A percentile compares a stretch with the other conserved stretches of the same genome.
Conservation (phyloP, 2,797 vertebrate genomes). For the Lutjanus campechanus region DNA sequence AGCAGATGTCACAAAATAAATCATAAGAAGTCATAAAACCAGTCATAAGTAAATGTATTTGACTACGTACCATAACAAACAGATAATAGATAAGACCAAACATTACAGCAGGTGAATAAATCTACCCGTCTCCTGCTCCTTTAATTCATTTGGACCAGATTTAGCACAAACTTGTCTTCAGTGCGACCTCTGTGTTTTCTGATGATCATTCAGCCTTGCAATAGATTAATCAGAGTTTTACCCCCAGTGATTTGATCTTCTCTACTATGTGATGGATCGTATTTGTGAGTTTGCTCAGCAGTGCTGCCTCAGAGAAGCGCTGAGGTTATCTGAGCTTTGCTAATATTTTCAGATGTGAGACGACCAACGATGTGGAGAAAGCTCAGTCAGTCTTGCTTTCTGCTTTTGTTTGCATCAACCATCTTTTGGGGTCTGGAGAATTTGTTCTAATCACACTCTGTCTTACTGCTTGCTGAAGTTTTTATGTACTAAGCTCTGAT, state of each 20-base stretch:
- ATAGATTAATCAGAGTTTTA: conserved; percentile 17
- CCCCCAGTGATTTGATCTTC: not conserved
- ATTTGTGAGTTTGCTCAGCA: conserved; percentile 36
- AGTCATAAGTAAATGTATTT: not conserved
- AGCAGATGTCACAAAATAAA: not conserved
- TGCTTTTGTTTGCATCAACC: conserved; percentile 10
- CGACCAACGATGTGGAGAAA: not conserved
- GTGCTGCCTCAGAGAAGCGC: not conserved
- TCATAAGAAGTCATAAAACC: not conserved
- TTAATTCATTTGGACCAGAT: not conserved
- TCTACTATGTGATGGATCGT: conserved; percentile 20
- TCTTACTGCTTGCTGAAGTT: not conserved
- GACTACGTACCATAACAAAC: not conserved
- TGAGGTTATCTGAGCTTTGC: conserved; percentile 13
- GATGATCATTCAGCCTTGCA: conserved; percentile 4
- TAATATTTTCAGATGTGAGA: conserved; percentile 26
- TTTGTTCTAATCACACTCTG: conserved; percentile 2
- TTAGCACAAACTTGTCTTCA: not conserved
- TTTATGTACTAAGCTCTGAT: not conserved
- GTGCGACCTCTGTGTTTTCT: conserved; percentile 10
- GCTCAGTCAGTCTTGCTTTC: not conserved
- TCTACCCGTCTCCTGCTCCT: not conserved
- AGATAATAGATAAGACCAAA: not conserved
- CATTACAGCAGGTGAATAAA: not conserved
- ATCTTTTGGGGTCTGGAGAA: conserved; percentile 6